Evolutionary conservation across 1,140 invertebrate genomes (phyloP).

Genomic region (Macrosteles quadrilineatus): DNA sequence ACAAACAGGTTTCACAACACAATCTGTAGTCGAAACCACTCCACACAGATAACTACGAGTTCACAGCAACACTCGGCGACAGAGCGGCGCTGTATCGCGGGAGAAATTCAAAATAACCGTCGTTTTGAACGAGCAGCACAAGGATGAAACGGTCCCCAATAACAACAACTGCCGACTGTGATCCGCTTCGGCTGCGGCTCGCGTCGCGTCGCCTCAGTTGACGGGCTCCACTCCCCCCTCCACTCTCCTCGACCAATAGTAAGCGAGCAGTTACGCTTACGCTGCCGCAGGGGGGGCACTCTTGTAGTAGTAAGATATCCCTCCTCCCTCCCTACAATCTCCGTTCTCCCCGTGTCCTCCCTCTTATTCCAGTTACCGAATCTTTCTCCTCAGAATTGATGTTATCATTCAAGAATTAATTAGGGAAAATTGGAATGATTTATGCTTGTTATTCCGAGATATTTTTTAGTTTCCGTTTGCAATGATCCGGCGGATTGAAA

Average conservation of each 20-base stretch:
- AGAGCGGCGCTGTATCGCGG: neutral
- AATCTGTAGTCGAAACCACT: neutral
- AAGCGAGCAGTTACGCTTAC: neutral
- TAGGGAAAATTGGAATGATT: too few species aligned
- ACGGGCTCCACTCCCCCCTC: neutral
- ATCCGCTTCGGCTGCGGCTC: neutral
- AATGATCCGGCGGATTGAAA: too few species aligned
- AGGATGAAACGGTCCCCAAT: neutral
- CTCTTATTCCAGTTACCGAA: neutral
- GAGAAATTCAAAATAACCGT: conserved; percentile 24
- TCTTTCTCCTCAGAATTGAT: too few species aligned
- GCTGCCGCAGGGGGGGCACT: conserved; percentile 7
- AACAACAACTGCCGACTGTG: neutral
- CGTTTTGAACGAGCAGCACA: conserved; percentile 11
- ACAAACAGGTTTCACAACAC: conserved; percentile 17
- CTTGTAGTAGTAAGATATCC: neutral
- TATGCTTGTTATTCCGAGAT: too few species aligned
- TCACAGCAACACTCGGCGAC: neutral
- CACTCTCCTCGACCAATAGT: conserved; percentile 3
- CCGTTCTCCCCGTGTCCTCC: neutral
- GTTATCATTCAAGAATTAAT: too few species aligned
- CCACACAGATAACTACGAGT: neutral
- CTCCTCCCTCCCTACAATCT: neutral
- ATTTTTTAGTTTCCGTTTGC: too few species aligned
- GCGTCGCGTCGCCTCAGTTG: neutral